Percentiles rank a stretch among this genome's conserved stretches.
Conservation (phyloP, 2,797 vertebrate species). For the Salarias fasciatus region DNA sequence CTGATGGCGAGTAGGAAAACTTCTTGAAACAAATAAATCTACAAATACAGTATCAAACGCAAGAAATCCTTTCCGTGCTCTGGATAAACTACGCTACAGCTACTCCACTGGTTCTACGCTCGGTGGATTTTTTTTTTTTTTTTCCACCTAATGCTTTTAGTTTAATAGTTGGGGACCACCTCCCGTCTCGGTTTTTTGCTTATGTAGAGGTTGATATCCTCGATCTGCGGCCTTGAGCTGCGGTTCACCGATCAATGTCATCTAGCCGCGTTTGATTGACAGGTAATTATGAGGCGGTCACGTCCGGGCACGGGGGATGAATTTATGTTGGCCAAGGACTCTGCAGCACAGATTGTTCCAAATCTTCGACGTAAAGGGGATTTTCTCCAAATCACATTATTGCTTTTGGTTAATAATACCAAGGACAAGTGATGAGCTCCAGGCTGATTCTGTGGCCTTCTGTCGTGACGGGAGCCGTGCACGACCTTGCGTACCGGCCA, state of each 20-base stretch:
- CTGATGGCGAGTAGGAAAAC: too few species aligned
- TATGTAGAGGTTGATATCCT: conserved; percentile 37
- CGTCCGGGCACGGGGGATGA: conserved; percentile 27
- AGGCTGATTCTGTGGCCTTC: conserved; percentile 30
- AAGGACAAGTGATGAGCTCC: conserved; percentile 34
- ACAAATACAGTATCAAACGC: neutral
- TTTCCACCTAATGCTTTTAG: conserved; percentile 5
- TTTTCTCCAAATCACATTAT: conserved; percentile 68
- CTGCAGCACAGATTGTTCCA: conserved; percentile 46
- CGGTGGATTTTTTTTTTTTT: neutral
- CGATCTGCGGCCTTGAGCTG: conserved; percentile 37
- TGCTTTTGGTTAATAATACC: conserved; percentile 57
- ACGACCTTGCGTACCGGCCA: conserved; percentile 29
- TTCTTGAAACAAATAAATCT: neutral
- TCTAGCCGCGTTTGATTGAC: conserved; percentile 61
- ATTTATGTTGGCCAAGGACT: conserved; percentile 57
- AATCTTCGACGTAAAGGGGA: conserved; percentile 52
- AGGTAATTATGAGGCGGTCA: conserved; percentile 65
- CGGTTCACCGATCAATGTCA: conserved; percentile 66
- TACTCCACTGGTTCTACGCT: neutral
- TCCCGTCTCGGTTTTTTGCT: conserved; percentile 3
- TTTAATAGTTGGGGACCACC: neutral
- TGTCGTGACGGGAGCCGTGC: conserved; percentile 25
- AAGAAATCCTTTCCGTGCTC: neutral
- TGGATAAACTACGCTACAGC: too few species aligned